phyloP scores from a whole-genome alignment of 1,140 invertebrate species.

The Caligus rogercresseyi region DNA sequence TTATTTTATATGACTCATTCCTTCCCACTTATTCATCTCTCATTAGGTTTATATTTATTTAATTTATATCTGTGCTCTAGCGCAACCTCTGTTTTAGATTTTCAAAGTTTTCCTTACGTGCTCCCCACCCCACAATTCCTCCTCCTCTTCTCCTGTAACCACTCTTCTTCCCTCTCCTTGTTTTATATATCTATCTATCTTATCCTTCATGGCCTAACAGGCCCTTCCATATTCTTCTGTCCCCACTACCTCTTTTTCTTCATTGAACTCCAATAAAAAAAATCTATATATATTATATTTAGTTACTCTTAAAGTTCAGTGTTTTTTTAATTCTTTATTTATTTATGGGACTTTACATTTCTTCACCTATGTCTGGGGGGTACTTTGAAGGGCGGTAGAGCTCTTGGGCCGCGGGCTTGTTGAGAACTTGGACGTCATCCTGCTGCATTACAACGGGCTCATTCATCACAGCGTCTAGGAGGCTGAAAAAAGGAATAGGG shows the following conservation, averaged over 20 bases:
- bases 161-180: too few species aligned
- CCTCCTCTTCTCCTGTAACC: too few species aligned
- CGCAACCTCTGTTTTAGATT: too few species aligned
- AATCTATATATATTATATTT: neutral
- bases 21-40: too few species aligned
- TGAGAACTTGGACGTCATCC: constrained; percentile 6
- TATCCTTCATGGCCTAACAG: too few species aligned
- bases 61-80: too few species aligned
- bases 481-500: constrained; percentile 2
- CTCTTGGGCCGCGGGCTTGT: constrained; percentile 6
- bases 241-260: neutral
- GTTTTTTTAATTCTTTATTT: neutral
- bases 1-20: too few species aligned
- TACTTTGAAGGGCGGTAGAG: neutral
- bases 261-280: neutral
- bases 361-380: neutral
- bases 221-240: too few species aligned
- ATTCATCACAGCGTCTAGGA: constrained; percentile 16
- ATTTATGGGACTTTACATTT: neutral
- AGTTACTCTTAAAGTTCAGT: neutral
- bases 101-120: too few species aligned
- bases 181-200: too few species aligned
- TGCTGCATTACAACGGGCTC: constrained; percentile 9
- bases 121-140: too few species aligned
- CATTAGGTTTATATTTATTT: too few species aligned